Percentiles rank a stretch among this genome's conserved stretches.
phyloP scores from a whole-genome alignment of 2,797 vertebrate genomes.

The Onychomys arenicola region DNA sequence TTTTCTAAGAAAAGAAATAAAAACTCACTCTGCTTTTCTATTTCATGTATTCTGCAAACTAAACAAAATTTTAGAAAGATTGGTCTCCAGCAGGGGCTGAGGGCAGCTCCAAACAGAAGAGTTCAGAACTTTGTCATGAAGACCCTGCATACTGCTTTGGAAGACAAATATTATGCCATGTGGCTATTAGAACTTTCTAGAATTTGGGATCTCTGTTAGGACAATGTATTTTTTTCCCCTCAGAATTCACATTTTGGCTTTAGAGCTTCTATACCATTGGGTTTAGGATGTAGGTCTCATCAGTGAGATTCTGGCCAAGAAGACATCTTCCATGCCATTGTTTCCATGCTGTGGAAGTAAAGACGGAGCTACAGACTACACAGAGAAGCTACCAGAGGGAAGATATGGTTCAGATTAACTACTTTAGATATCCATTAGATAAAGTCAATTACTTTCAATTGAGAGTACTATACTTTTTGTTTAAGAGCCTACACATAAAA shows the following conservation, averaged over 20 bases:
- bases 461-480: background rate
- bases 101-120: background rate
- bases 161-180: background rate
- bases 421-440: background rate
- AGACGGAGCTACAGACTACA: background rate
- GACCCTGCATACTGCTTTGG: background rate
- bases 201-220: background rate
- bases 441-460: background rate
- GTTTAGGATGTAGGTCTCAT: background rate
- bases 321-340: background rate
- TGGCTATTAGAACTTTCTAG: background rate
- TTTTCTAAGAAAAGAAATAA: background rate
- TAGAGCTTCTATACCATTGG: background rate
- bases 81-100: accelerated
- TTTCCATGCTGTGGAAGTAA: background rate
- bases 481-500: background rate
- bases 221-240: background rate
- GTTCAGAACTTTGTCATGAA: background rate
- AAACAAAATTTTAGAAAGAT: background rate
- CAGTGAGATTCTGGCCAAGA: background rate
- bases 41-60: background rate
- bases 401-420: background rate
- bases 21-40: background rate
- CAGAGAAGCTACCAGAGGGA: background rate
- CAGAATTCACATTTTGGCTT: background rate